Percentiles rank a stretch among this genome's conserved stretches.
phyloP scores from a whole-genome alignment of 2,888 invertebrate genomes.

The Ferdinandea cuprea region DNA sequence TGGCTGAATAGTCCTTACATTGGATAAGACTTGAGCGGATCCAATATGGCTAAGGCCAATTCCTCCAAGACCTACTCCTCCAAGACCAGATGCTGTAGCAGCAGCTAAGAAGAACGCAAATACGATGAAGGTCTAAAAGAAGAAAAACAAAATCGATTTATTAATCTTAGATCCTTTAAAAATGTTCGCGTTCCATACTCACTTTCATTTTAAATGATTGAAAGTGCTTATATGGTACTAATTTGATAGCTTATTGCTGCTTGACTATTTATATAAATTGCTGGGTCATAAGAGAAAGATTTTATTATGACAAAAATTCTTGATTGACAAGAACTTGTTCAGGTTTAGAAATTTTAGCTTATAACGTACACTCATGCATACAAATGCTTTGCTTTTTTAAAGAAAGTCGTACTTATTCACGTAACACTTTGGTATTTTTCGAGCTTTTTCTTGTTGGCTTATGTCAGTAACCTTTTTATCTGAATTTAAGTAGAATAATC shows the following conservation, averaged over 20 bases:
- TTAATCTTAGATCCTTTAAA: not conserved
- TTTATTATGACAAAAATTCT: not conserved
- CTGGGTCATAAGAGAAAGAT: not conserved
- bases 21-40: conserved; percentile 1
- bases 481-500: too few relatives aligned
- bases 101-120: conserved; percentile 10
- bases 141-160: not conserved
- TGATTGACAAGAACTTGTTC: not conserved
- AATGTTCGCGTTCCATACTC: too few relatives aligned
- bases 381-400: too few relatives aligned
- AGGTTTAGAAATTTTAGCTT: too few relatives aligned
- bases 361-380: too few relatives aligned
- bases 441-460: too few relatives aligned
- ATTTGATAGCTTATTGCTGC: not conserved
- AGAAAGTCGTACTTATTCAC: too few relatives aligned
- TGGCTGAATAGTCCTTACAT: conserved; percentile 18
- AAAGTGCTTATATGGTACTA: not conserved
- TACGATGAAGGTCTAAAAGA: conserved; percentile 13
- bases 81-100: conserved; percentile 13
- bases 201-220: not conserved
- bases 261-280: conserved; percentile 23
- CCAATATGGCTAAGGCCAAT: not conserved
- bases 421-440: too few relatives aligned
- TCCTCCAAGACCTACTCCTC: not conserved
- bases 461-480: too few relatives aligned